Percentiles rank a stretch among this genome's conserved stretches.
Conservation (phyloP, 2,888 invertebrate species). For the Dysmachus trigonus region DNA sequence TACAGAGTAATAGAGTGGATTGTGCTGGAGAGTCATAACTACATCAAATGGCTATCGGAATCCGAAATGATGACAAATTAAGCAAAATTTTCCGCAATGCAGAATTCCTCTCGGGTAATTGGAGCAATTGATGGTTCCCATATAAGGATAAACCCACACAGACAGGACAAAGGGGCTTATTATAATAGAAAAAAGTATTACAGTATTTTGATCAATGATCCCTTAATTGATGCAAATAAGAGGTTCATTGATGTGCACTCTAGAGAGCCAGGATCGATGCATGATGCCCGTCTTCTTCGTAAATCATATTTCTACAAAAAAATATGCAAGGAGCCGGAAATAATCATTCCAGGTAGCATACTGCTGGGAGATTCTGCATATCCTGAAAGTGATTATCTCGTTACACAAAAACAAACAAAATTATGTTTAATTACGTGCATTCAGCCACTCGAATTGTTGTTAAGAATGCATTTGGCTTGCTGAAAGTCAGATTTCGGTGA, state of each 20-base stretch:
- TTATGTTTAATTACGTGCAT: no score
- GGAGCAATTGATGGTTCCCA: conserved; percentile 53
- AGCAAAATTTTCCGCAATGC: conserved; percentile 31
- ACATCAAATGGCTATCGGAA: conserved; percentile 49
- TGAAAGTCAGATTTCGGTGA: no score
- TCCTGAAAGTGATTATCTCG: conserved; percentile 49
- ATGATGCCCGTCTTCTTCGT: no score
- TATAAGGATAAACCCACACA: no score
- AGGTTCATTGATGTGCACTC: conserved; percentile 53
- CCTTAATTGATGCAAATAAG: conserved; percentile 53
- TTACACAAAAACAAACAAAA: no score
- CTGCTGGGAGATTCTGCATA: conserved; percentile 55
- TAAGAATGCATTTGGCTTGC: no score
- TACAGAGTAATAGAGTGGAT: no score
- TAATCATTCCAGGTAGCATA: conserved; percentile 43
- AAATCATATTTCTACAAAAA: no score
- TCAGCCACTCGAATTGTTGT: no score
- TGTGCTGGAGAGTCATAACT: not conserved
- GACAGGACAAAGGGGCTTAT: conserved; percentile 51
- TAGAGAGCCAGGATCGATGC: conserved; percentile 54
- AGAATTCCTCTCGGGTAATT: conserved; percentile 46
- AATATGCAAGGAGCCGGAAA: no score
- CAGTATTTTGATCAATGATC: conserved; percentile 52
- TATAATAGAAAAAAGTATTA: conserved; percentile 50
- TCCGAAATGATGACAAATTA: not conserved